phyloP scores from a whole-genome alignment of 1,140 invertebrate genomes.

The Drosophila repletoides region DNA sequence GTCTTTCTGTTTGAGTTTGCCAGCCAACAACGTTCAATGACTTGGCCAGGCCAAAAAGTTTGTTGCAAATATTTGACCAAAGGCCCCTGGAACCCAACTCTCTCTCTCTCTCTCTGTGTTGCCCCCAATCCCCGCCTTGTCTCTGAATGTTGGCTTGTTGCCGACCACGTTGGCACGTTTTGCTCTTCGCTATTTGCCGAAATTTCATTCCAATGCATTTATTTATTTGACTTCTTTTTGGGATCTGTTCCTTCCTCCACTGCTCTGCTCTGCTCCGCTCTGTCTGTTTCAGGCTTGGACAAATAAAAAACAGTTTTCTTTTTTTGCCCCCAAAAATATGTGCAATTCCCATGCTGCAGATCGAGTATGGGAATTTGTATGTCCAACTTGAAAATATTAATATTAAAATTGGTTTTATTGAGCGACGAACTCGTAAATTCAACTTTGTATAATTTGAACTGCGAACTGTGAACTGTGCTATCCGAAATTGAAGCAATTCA shows the following conservation, averaged over 20 bases:
- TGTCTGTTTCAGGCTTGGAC: background rate
- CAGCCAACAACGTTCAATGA: conserved; percentile 65
- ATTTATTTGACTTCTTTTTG: conserved; percentile 70
- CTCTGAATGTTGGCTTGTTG: conserved; percentile 29
- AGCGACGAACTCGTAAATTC: conserved; percentile 57
- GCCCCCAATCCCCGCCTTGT: background rate
- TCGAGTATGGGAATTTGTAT: background rate
- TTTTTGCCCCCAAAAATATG: conserved; percentile 20
- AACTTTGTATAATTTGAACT: conserved; percentile 64
- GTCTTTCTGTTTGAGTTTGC: conserved; percentile 62
- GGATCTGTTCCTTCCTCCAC: background rate
- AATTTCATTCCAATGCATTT: conserved; percentile 63
- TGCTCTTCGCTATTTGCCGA: conserved; percentile 30
- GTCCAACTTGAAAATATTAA: conserved; percentile 62
- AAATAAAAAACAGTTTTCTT: too few species aligned
- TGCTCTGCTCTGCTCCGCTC: background rate
- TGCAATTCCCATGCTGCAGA: conserved; percentile 47
- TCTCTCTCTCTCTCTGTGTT: background rate
- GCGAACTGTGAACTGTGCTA: conserved; percentile 5
- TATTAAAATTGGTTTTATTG: conserved; percentile 65
- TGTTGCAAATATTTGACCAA: conserved; percentile 78
- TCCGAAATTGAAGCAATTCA: conserved; percentile 13
- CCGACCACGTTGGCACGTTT: conserved; percentile 41
- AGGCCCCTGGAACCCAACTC: background rate
- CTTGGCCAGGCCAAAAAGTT: conserved; percentile 65